phyloP scores from a whole-genome alignment of 2,797 vertebrate species.

The Champsocephalus esox region DNA sequence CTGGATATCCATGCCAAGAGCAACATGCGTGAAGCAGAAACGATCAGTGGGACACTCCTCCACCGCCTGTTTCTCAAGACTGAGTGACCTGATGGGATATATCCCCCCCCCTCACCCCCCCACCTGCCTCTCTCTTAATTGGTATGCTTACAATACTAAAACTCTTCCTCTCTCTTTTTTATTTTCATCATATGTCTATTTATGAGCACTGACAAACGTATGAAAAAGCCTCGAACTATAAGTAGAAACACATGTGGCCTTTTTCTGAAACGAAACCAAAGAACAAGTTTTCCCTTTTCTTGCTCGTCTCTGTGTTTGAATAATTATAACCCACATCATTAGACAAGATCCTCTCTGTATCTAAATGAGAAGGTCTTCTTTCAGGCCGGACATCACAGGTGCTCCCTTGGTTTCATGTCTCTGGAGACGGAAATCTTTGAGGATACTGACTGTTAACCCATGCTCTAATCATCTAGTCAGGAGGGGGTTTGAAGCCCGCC shows the following conservation, averaged over 20 bases:
- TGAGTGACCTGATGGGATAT: constrained; percentile 71
- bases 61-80: constrained; percentile 72
- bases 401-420: constrained; percentile 78
- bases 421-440: constrained; percentile 78
- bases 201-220: constrained; percentile 20
- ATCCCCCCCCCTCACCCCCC: constrained; percentile 7
- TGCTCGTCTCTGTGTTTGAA: constrained; percentile 65
- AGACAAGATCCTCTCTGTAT: constrained; percentile 69
- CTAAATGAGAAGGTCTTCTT: constrained; percentile 77
- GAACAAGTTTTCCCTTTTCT: constrained; percentile 57
- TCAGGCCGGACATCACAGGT: constrained; percentile 83
- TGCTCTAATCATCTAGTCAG: constrained; percentile 82
- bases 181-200: constrained; percentile 18
- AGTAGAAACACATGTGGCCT: constrained; percentile 39
- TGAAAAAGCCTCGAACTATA: constrained; percentile 23
- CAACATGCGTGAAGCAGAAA: constrained; percentile 81
- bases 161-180: constrained; percentile 12
- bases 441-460: constrained; percentile 81
- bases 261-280: constrained; percentile 43
- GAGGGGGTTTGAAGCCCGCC: constrained; percentile 72
- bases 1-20: constrained; percentile 82
- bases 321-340: constrained; percentile 79
- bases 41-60: constrained; percentile 77
- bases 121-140: constrained; percentile 53
- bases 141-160: constrained; percentile 20